A percentile compares a stretch with the other conserved stretches of the same genome.
phyloP scores from a whole-genome alignment of 2,797 vertebrate genomes.

The Chrosomus eos region DNA sequence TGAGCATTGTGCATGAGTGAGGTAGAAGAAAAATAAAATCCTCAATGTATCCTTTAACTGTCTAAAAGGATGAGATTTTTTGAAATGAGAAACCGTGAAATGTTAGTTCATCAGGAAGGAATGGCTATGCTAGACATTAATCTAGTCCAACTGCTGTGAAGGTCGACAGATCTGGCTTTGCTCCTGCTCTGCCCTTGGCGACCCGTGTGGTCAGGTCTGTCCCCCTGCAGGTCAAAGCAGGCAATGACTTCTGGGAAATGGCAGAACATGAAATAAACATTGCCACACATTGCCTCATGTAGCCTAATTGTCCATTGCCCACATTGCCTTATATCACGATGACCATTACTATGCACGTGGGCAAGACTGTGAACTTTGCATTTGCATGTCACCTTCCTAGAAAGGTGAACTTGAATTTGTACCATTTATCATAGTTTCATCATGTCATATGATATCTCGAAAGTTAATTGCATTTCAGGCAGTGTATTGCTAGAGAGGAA shows the following conservation, averaged over 20 bases:
- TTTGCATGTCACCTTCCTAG: neutral
- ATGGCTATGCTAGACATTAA: constrained; percentile 24
- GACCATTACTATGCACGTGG: constrained; percentile 13
- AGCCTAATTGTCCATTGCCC: constrained; percentile 11
- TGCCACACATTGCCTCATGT: constrained; percentile 41
- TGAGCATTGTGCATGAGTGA: neutral
- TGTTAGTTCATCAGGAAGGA: constrained; percentile 38
- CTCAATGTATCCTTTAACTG: neutral
- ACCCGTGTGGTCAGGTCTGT: constrained; percentile 24
- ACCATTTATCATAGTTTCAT: constrained; percentile 16
- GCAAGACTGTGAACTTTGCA: neutral
- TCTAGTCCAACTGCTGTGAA: constrained; percentile 33
- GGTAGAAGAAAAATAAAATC: neutral
- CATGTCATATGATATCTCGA: neutral
- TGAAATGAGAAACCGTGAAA: constrained; percentile 26
- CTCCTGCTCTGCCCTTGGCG: constrained; percentile 28
- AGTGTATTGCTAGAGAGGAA: constrained; percentile 30
- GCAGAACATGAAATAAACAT: constrained; percentile 29
- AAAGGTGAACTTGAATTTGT: constrained; percentile 22
- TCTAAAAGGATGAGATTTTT: constrained; percentile 24
- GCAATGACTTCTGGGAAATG: constrained; percentile 17
- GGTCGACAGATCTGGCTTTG: constrained; percentile 29
- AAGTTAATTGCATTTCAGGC: constrained; percentile 42
- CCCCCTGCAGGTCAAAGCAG: constrained; percentile 45
- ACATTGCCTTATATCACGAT: neutral